Evolutionary conservation across 2,797 vertebrate genomes (phyloP).

Genomic region (Toxotes lorentzi): DNA sequence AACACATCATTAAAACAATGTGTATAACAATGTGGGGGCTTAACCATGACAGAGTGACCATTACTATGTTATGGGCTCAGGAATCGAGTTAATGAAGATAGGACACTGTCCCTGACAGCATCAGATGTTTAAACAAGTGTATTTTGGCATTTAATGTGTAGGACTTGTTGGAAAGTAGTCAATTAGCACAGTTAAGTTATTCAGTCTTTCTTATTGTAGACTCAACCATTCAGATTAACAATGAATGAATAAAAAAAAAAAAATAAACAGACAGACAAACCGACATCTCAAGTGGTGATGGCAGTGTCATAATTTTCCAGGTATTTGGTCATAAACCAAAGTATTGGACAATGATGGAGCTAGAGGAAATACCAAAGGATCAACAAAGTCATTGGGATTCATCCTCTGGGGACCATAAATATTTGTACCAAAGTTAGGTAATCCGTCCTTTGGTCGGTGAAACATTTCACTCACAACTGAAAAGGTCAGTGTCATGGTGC

Average conservation of each 20-base stretch:
- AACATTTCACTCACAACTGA: neutral
- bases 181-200: neutral
- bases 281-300: neutral
- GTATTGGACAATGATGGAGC: neutral
- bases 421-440: neutral
- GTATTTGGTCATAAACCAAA: neutral
- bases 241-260: neutral
- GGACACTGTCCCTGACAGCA: neutral
- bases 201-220: neutral
- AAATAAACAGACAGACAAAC: neutral
- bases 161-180: neutral
- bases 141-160: neutral
- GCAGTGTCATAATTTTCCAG: neutral
- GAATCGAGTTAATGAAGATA: neutral
- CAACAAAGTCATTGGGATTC: neutral
- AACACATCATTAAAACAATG: slow-evolving; percentile 12
- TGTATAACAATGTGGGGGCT: neutral
- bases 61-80: neutral
- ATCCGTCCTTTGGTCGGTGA: neutral
- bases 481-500: neutral
- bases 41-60: neutral
- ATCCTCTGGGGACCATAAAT: neutral
- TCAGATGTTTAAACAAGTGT: neutral
- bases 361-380: too few species aligned
- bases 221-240: neutral